Evolutionary conservation across 2,797 vertebrate genomes (phyloP), one percentile per base, ranked within the genome.

Genomic region (Atherinosoma microstoma): DNA sequence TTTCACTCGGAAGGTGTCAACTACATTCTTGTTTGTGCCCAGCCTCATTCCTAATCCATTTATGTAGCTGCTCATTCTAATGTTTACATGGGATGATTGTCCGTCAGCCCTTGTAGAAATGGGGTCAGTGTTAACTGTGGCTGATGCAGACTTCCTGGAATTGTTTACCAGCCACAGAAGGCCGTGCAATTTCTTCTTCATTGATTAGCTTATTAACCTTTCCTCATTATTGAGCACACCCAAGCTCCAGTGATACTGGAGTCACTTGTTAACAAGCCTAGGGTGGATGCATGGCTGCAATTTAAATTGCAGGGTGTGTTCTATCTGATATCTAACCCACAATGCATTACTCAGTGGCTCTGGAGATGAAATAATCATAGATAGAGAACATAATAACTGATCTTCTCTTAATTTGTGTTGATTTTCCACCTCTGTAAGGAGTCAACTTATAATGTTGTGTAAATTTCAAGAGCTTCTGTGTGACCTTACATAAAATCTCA

Each of bases 171-270:
- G 68, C 64, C 1, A 10, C 2, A 29, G 58, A 35, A 58, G 72
- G 67, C 38, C 35, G 35, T 54, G 20, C 73, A 40, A 51, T 77
- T 66, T 71, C 84, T 27, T 73, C 75, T 65, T 70, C 83, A 91
- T 92, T 85, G 91, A 93, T 89, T 65, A 73, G 63, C 84, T 92
- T 83, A 86, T 92, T 91, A 93, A 89, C 88, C 84, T 86, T 87
- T 85, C 78, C 82, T 81, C 45, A 15, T 87, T 89, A 90, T 76
- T 78, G 83, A 90, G 79, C 72, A 35, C 40, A 61, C 45, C 22
- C 70, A 16, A 60, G 56, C 68, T 64, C 76, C 40, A 15, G 65
- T 78, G 78, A 76, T 86, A 83, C 75, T 75, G 6, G 57, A 84
- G 81, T 75, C 86, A 83, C 88, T 83, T 78, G 79, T 85, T 90